These are phyloP conservation scores for Notothenia coriiceps DNA, from an alignment of 2,113 vertebrate species.

Conservation along the genomic window DNA sequence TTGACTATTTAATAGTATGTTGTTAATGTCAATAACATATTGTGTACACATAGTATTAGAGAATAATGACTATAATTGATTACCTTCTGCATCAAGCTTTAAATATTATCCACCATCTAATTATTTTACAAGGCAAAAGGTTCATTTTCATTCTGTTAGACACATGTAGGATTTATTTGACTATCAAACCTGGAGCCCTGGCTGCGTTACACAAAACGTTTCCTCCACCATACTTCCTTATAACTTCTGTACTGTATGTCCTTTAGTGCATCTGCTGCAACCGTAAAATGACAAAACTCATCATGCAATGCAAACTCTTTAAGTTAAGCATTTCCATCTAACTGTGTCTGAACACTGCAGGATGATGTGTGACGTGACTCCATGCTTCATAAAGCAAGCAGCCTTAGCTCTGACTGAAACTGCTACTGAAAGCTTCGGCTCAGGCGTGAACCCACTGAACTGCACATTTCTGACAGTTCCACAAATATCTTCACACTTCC, in stretches of 20 bases:
- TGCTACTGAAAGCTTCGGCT: constrained; percentile 54
- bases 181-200: not conserved
- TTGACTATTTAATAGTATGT: too few relatives aligned
- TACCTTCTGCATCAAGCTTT: not conserved
- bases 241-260: not conserved
- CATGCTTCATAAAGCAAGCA: constrained; percentile 32
- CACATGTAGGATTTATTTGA: not conserved
- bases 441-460: constrained; percentile 27
- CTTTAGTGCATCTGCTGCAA: too few relatives aligned
- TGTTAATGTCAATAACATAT: not conserved
- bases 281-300: not conserved
- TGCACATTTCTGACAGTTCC: constrained; percentile 22
- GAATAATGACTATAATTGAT: not conserved
- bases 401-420: constrained; percentile 60
- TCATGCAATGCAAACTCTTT: not conserved
- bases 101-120: not conserved
- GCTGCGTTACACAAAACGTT: not conserved
- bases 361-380: constrained; percentile 1
- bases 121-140: not conserved
- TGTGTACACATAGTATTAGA: not conserved
- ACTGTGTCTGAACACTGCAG: not conserved
- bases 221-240: not conserved
- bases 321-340: not conserved
- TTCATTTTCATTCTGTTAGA: not conserved
- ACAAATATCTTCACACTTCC: constrained; percentile 30